Evolutionary conservation across 1,140 invertebrate genomes (phyloP).

Genomic region (Leguminivora glycinivorella): DNA sequence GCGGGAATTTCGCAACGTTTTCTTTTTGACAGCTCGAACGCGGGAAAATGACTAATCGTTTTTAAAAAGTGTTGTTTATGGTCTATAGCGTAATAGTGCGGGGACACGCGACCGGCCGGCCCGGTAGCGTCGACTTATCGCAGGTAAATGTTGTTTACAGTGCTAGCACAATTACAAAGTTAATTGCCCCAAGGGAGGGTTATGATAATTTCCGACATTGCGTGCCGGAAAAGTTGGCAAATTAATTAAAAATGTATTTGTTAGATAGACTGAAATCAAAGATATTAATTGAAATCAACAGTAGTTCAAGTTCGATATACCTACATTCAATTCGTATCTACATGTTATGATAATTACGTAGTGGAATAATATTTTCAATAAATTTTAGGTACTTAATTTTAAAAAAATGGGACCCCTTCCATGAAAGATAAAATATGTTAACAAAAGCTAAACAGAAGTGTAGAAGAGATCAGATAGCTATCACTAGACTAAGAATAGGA

Average conservation of each 20-base stretch:
- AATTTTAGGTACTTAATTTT: too few relatives aligned
- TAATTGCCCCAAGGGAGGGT: background rate
- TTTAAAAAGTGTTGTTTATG: slow-evolving; percentile 27
- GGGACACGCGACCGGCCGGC: slow-evolving; percentile 16
- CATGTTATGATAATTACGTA: too few relatives aligned
- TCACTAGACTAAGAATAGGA: too few relatives aligned
- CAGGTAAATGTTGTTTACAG: slow-evolving; percentile 24
- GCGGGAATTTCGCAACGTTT: slow-evolving; percentile 4
- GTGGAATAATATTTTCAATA: too few relatives aligned
- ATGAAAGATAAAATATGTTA: too few relatives aligned
- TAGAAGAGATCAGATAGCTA: too few relatives aligned
- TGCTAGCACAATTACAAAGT: slow-evolving; percentile 2
- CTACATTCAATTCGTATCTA: too few relatives aligned
- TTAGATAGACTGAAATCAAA: background rate
- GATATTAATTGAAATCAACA: background rate
- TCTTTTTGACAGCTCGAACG: slow-evolving; percentile 15
- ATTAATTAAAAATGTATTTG: slow-evolving; percentile 2
- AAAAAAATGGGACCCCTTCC: too few relatives aligned
- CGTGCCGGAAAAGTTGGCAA: slow-evolving; percentile 10
- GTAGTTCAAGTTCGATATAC: too few relatives aligned
- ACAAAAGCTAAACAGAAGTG: too few relatives aligned
- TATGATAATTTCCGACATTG: slow-evolving; percentile 16
- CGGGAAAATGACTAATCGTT: slow-evolving; percentile 16
- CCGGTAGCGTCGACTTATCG: slow-evolving; percentile 24
- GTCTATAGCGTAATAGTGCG: slow-evolving; percentile 22